Evolutionary conservation across 2,888 invertebrate species (phyloP).

Genomic region (Coecobrya sp.): DNA sequence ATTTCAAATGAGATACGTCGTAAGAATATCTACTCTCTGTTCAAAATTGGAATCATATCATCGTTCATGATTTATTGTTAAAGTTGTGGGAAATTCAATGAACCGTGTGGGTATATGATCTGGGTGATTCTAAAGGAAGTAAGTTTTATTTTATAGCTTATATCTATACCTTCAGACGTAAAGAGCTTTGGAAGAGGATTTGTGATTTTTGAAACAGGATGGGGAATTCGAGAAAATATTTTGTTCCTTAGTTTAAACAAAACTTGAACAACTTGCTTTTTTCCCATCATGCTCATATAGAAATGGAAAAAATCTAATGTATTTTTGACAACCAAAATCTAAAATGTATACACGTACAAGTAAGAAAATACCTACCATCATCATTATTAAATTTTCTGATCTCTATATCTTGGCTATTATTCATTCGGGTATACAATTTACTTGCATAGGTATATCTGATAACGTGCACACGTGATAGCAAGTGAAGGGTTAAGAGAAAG

Average conservation of each 20-base stretch:
- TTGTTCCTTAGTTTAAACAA: not conserved
- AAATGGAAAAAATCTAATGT: not conserved
- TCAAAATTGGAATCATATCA: not conserved
- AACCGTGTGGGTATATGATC: conserved; percentile 26
- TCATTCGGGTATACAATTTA: conserved; percentile 34
- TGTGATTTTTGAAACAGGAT: not conserved
- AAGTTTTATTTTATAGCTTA: not conserved
- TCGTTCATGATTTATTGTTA: conserved; percentile 70
- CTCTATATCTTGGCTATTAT: conserved; percentile 1
- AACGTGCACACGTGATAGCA: not conserved
- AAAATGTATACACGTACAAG: not conserved
- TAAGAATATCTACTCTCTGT: not conserved
- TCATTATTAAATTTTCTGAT: conserved; percentile 15
- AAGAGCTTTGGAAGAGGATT: not conserved
- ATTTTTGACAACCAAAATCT: not conserved
- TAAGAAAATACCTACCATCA: not conserved
- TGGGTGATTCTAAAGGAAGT: not conserved
- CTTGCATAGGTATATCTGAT: not conserved
- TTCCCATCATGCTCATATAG: not conserved
- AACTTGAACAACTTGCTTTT: not conserved
- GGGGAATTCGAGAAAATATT: not conserved
- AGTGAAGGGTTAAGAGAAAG: not conserved
- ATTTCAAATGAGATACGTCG: conserved; percentile 19
- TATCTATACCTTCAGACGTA: no score
- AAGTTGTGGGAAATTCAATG: conserved; percentile 66